Base-by-base conservation (phyloP, 2,113 vertebrate genomes). In the Albula glossodonta region DNA sequence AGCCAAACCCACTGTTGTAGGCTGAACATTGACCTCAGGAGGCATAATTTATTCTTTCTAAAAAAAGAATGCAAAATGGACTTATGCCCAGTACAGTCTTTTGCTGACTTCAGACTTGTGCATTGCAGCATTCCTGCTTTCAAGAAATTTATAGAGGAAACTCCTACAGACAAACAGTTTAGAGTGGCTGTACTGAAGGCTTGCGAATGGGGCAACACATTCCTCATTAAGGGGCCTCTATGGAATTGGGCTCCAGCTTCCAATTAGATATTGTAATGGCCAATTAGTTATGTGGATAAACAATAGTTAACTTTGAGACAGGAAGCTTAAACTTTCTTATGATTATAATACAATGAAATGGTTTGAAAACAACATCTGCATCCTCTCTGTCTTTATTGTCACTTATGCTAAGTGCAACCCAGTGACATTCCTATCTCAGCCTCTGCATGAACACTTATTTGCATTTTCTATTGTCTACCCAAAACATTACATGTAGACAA, bases 61-160 rank as follows among this genome's bases (percentile, higher is more conserved):
- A 88, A 90, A 56, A 83, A 10, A 41, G 53, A 81, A 89, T 90
- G 90, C 88, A 91, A 93, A 90, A 89, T 92, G 92, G 89, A 92
- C 70, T 83, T 78, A 53, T 87, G 88, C 91, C 91, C 82, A 88
- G 77, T 82, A 84, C 86, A 84, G 66, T 82, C 79, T 85, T 80
- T 83, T 90, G 90, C 90, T 91, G 91, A 93, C 85, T 89, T 86
- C 82, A 91, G 88, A 88, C 80, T 88, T 90, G 84, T 90, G 86
- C 85, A 81, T 15, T 80, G 51, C n/a, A 85, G 48, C 50, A 52
- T 80, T 50, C 5, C n/a, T 22, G 48, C 80, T 80, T 86, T 86
- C 80, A 74, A 15, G 19, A 13, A 87, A 70, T 22, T 15, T 79
- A 78, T 80, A 86, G 56, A 80, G 60, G 80, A 85, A 19, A 85